Evolutionary conservation across 2,113 vertebrate species (phyloP), one percentile per base, ranked within the genome.

Genomic region (Arvicanthis niloticus): DNA sequence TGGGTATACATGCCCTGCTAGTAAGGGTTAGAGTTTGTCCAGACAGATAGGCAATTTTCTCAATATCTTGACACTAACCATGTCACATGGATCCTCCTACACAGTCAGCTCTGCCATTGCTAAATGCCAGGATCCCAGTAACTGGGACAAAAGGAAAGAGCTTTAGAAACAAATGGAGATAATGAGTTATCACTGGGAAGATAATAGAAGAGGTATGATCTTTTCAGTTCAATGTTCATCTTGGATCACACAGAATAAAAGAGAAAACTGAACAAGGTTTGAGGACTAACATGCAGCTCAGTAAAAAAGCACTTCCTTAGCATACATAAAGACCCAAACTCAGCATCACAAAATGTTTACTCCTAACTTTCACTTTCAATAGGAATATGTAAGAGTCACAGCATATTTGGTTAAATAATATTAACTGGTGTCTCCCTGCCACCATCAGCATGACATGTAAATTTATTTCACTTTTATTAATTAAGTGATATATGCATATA

Each of bases 131-230:
- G 16, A 29, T 16, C 45, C 15, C 19, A 26, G 48, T 58, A 42
- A 76, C 31, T 21, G 12, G 72, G 31, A 24, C 51, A 76, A 51
- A 68, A 4, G 65, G n/a, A 40, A 51, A 26, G 31, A 13, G 0
- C 19, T 40, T 42, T 42, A 3, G 26, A 80, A 60, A 76, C 37
- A 34, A 40, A 60, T n/a, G 34, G 60, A 48, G 24, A 42, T 12
- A 12, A 3, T 24, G 40, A 56, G 3, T 3, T 29, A 16, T 24
- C 53, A 19, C 22, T 0, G 12, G 40, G 51, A 2, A 80, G 22
- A 40, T 68, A 4, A 0, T 4, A 53, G 7, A n/a, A 31, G 2
- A 17, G 4, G 10, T 34, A 1, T 37, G 24, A 11, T 12, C 7
- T 0, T 19, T 37, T 75, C 22, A 29, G 40, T 72, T 58, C 24